A percentile compares a stretch with the other conserved stretches of the same genome.
Evolutionary conservation across 2,113 vertebrate genomes (phyloP).

Genomic region (Nanger granti): DNA sequence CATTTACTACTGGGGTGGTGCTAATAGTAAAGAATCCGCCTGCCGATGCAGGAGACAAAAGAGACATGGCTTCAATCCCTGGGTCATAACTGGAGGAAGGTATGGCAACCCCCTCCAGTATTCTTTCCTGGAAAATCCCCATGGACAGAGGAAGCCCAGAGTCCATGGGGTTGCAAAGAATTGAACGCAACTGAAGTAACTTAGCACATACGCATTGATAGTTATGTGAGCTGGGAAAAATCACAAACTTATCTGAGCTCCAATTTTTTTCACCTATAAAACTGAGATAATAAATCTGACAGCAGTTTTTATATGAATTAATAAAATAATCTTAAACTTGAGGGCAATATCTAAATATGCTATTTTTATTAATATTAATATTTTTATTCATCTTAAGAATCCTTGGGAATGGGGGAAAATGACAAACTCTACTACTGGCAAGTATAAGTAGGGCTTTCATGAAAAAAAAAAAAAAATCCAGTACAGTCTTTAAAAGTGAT

Average conservation of each 20-base stretch:
- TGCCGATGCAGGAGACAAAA: background rate
- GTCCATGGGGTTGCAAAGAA: background rate
- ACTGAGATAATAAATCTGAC: background rate
- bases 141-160: background rate
- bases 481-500: slow-evolving; percentile 2
- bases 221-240: background rate
- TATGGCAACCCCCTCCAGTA: background rate
- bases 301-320: background rate
- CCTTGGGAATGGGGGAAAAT: background rate
- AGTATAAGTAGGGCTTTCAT: background rate
- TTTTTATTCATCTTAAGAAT: background rate
- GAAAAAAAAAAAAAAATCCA: background rate
- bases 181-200: background rate
- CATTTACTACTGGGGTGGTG: background rate
- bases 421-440: background rate
- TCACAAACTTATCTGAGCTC: background rate
- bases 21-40: background rate
- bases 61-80: background rate
- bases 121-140: background rate
- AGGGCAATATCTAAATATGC: background rate
- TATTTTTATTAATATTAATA: background rate
- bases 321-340: background rate
- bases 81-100: background rate
- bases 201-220: background rate
- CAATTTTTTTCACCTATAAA: background rate